Percentiles rank a stretch among this genome's conserved stretches.
These are phyloP conservation scores for Tetropium fuscum DNA, from an alignment of 2,888 invertebrate genomes.

Conservation along the genomic window DNA sequence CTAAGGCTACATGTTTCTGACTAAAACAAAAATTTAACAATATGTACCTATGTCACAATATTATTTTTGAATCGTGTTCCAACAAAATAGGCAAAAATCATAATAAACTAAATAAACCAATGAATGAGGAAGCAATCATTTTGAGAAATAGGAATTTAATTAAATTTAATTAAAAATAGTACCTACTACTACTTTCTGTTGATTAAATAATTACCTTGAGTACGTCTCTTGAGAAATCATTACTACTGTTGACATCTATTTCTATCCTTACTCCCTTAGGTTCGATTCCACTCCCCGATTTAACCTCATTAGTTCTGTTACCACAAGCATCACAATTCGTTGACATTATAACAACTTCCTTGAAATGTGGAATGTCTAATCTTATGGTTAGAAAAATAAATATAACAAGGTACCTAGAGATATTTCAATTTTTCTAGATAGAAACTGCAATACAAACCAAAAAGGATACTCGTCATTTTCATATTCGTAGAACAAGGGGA, in stretches of 20 bases:
- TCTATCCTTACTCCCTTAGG: slow-evolving; percentile 82
- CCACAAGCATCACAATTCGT: slow-evolving; percentile 94
- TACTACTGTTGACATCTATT: slow-evolving; percentile 75
- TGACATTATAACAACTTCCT: slow-evolving; percentile 98
- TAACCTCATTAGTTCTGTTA: slow-evolving; percentile 94
- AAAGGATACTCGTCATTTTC: slow-evolving; percentile 83
- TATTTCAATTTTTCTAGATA: neutral
- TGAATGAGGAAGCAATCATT: too few relatives aligned
- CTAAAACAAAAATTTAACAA: slow-evolving; percentile 61
- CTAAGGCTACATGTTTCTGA: slow-evolving; percentile 84
- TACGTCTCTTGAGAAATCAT: slow-evolving; percentile 93
- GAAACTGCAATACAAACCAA: neutral
- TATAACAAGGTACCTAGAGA: neutral
- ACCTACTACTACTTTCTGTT: too few relatives aligned
- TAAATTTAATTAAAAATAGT: too few relatives aligned
- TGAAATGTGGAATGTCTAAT: slow-evolving; percentile 92
- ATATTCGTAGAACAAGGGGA: slow-evolving; percentile 90
- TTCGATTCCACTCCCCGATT: slow-evolving; percentile 92
- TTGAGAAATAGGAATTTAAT: too few relatives aligned
- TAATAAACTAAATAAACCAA: too few relatives aligned
- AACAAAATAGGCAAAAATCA: too few relatives aligned
- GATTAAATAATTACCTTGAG: slow-evolving; percentile 80
- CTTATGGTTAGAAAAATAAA: slow-evolving; percentile 19
- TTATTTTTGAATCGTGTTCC: too few relatives aligned
- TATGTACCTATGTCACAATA: too few relatives aligned